A percentile compares a stretch with the other conserved stretches of the same genome.
These are phyloP conservation scores for Amphibalanus amphitrite DNA, from an alignment of 1,140 invertebrate species.

Conservation along the genomic window DNA sequence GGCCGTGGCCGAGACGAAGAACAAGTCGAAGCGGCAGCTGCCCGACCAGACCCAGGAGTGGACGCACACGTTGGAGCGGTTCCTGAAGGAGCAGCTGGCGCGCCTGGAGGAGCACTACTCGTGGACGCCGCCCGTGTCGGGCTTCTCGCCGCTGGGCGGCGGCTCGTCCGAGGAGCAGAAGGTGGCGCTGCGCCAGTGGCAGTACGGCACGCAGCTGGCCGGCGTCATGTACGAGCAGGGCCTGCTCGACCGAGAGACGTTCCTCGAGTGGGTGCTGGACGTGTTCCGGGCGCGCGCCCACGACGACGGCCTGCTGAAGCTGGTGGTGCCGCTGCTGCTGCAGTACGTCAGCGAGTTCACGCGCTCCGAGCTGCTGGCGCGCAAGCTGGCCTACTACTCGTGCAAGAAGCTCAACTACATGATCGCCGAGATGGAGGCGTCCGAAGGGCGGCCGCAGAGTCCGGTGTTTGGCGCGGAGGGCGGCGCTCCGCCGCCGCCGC, in stretches of 20 bases:
- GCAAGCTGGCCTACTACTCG: constrained; percentile 66
- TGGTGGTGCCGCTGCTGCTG: constrained; percentile 59
- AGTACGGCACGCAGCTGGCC: constrained; percentile 69
- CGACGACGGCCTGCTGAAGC: constrained; percentile 68
- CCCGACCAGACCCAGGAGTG: constrained; percentile 91
- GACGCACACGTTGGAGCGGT: constrained; percentile 77
- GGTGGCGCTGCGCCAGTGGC: constrained; percentile 46
- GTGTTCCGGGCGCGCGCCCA: constrained; percentile 55
- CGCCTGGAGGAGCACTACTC: constrained; percentile 2
- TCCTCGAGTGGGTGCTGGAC: constrained; percentile 86
- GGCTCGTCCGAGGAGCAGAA: constrained; percentile 4
- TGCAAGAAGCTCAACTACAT: constrained; percentile 43
- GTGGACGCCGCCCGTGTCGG: neutral
- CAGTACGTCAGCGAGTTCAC: constrained; percentile 84
- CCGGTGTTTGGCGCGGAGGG: neutral
- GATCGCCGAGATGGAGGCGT: constrained; percentile 12
- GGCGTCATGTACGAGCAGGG: constrained; percentile 76
- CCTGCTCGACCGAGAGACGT: constrained; percentile 81
- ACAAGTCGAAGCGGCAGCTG: constrained; percentile 68
- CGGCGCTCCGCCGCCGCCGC: neutral
- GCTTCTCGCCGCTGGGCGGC: constrained; percentile 8
- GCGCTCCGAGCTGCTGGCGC: constrained; percentile 69
- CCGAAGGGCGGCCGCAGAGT: neutral
- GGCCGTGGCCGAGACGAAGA: constrained; percentile 75
- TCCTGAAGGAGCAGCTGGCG: constrained; percentile 66